Base-by-base conservation (phyloP, 23 tunicate genomes). In the Ciona savignyi region DNA sequence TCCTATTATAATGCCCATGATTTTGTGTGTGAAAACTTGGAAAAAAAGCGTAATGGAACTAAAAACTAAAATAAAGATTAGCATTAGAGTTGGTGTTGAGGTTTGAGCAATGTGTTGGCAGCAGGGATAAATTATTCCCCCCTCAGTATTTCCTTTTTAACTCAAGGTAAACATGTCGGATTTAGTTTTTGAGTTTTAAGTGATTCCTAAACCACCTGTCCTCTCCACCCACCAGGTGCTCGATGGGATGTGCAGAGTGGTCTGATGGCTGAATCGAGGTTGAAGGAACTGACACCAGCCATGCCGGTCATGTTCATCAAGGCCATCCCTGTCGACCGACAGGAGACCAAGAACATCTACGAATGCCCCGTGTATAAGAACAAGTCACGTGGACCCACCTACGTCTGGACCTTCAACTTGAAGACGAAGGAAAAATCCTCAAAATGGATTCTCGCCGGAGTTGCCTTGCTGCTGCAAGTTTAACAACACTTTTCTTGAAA, bases 301-400 rank as follows among this genome's bases (percentile, higher is more conserved):
- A 87, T 94, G 95, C 99, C 99, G 0, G 95, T 88, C 6, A 65
- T 94, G 31, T 94, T 84, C 76, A 87, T 94, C 76, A 87, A 85
- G 65, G 99, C 99, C 1, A 87, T 94, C 27, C 95, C 99, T 11
- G 82, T 94, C 6, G 99, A 94, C 51, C 67, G 99, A n/a, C 82
- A 81, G 70, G 99, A 94, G 2, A 78, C 86, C 1, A 94, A 87
- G 77, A 91, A 91, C 71, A 78, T 94, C 35, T 94, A 88, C 80
- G 99, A 87, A 49, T 94, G 99, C 35, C 99, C 99, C 1, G 99
- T 94, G 51, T 94, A 94, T 77, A 94, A 94, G 77, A 94, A 91
- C 72, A 87, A 83, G 76, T 68, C 77, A 0, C 73, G 99, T 24
- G 99, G 99, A 19, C 99, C 99, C 1, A 94, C 89, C 4, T 94